Evolutionary conservation across 2,888 invertebrate species (phyloP).

Genomic region (Plagiodera versicolora): DNA sequence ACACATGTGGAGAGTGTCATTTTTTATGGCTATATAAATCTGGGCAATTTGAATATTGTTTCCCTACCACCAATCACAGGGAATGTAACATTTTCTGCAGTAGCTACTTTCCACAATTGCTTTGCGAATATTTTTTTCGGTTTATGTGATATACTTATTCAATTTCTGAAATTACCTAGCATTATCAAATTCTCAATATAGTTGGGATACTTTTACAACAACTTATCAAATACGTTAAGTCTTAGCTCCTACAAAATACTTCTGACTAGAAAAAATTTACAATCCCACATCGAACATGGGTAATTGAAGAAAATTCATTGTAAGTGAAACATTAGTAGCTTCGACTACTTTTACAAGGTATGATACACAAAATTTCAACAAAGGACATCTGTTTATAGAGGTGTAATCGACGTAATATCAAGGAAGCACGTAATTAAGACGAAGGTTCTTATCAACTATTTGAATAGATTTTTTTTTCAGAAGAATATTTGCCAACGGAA

Average conservation of each 20-base stretch:
- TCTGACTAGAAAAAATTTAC: conserved; percentile 44
- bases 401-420: conserved; percentile 41
- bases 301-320: conserved; percentile 46
- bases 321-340: conserved; percentile 46
- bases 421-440: conserved; percentile 48
- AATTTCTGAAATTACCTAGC: conserved; percentile 20
- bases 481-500: conserved; percentile 34
- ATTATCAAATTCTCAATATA: conserved; percentile 27
- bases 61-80: too few relatives aligned
- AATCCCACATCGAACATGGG: conserved; percentile 34
- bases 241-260: conserved; percentile 37
- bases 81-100: too few relatives aligned
- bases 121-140: too few relatives aligned
- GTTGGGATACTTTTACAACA: conserved; percentile 27
- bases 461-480: conserved; percentile 26
- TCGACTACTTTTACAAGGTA: conserved; percentile 39
- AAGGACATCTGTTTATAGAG: conserved; percentile 35
- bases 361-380: conserved; percentile 38
- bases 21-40: too few relatives aligned
- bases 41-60: too few relatives aligned
- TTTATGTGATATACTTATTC: not conserved
- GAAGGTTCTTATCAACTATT: conserved; percentile 30
- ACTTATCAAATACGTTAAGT: conserved; percentile 27
- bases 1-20: too few relatives aligned
- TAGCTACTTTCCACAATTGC: too few relatives aligned